phyloP scores from a whole-genome alignment of 2,888 invertebrate genomes.

The Ennomos fuscantarius region DNA sequence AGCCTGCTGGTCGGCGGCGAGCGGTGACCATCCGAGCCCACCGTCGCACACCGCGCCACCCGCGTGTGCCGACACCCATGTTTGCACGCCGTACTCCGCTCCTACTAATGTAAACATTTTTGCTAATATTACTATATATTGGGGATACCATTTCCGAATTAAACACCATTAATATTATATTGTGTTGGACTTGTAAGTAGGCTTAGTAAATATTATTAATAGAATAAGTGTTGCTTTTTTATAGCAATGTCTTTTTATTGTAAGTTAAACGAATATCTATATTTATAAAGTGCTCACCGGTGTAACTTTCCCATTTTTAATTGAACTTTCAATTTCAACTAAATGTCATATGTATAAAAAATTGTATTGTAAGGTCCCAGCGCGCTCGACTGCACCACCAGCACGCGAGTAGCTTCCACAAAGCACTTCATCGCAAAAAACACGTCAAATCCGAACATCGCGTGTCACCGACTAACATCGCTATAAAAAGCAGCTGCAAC shows the following conservation, averaged over 20 bases:
- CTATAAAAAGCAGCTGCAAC: slow-evolving; percentile 75
- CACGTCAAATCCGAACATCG: slow-evolving; percentile 47
- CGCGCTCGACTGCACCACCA: slow-evolving; percentile 20
- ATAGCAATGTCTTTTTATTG: too few species aligned
- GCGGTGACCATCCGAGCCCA: slow-evolving; percentile 6
- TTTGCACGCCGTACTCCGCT: slow-evolving; percentile 24
- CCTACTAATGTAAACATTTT: slow-evolving; percentile 27
- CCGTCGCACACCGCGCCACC: too few species aligned
- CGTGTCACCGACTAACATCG: slow-evolving; percentile 62
- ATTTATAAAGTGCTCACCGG: background rate
- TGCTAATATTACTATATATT: slow-evolving; percentile 31
- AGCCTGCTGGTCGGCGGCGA: background rate
- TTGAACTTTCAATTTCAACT: background rate
- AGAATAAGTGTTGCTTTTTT: too few species aligned
- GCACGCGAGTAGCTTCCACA: slow-evolving; percentile 19
- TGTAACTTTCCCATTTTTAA: background rate
- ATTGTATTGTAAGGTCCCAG: slow-evolving; percentile 16
- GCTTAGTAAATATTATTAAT: too few species aligned
- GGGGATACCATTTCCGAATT: slow-evolving; percentile 2
- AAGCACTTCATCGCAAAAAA: slow-evolving; percentile 31
- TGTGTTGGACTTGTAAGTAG: too few species aligned
- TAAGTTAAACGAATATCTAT: too few species aligned
- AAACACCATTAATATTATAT: background rate
- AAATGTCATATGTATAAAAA: background rate
- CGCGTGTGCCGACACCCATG: slow-evolving; percentile 24